Conservation (phyloP, 2,888 invertebrate genomes). For the Sminthurinus aureus region DNA sequence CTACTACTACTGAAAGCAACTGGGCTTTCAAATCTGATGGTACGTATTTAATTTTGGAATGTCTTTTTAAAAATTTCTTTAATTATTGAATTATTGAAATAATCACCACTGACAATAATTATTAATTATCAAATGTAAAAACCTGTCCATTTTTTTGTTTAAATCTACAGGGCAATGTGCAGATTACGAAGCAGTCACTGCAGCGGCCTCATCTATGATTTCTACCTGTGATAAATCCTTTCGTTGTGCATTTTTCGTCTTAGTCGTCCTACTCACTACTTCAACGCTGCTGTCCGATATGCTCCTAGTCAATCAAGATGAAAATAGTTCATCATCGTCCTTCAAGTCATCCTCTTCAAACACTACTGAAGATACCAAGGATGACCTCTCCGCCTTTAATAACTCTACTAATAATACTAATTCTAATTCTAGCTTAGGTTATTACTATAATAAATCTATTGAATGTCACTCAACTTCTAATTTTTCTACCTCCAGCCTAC, state of each 20-base stretch:
- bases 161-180: slow-evolving; percentile 52
- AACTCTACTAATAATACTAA: not conserved
- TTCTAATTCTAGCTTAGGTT: not conserved
- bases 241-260: slow-evolving; percentile 9
- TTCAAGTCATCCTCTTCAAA: not conserved
- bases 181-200: slow-evolving; percentile 52
- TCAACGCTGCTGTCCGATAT: slow-evolving; percentile 34
- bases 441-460: not conserved
- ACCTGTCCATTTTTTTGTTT: not conserved
- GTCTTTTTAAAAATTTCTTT: not conserved
- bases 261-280: slow-evolving; percentile 23
- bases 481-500: not conserved
- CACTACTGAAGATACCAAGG: not conserved
- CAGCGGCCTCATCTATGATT: slow-evolving; percentile 44
- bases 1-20: slow-evolving; percentile 66
- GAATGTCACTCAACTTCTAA: not conserved
- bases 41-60: slow-evolving; percentile 61
- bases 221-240: slow-evolving; percentile 33
- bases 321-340: not conserved
- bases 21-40: slow-evolving; percentile 74
- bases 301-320: slow-evolving; percentile 32
- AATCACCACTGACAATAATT: not conserved
- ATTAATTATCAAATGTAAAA: not conserved
- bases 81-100: not conserved
- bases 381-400: slow-evolving; percentile 5